Evolutionary conservation across 1,140 invertebrate species (phyloP), one percentile per base, ranked within the genome.

Genomic region (Phortica variegata): DNA sequence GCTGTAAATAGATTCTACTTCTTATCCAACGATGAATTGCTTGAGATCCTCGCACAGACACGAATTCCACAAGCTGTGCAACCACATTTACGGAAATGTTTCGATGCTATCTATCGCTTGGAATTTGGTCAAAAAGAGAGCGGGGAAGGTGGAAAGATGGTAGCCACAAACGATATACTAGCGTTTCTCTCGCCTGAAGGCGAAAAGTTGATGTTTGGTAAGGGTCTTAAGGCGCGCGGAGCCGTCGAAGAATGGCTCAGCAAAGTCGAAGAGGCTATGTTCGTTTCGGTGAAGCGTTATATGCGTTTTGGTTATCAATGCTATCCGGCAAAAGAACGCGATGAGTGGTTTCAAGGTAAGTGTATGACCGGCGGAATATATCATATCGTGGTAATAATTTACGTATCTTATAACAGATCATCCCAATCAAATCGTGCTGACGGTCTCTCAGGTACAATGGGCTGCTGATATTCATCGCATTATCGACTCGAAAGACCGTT

Each of bases 11-110:
- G 73, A 47, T 90, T 97, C 77, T 97, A 95, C 78, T 97, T 97
- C 75, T 78, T 97, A 17, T 96, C 93, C 1, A 96, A 97, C 76
- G 92, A 95, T 58, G 93, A 96, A 69, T 78, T 97, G 13, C 78
- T 97, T 21, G 93, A 96, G 78, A 95, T 96, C 61, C 79, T 97
- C 38, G 90, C 91, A 31, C 90, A 93, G 82, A 91, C 89, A 0
- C 80, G 87, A 51, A 90, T 93, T 76, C 89, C 91, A 0, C 85
- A 89, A 53, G 90, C 90, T 1, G 90, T 95, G 1, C 91, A 95
- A 65, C 88, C 88, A 8, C 89, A 94, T 79, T 77, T 95, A 15
- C 81, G 89, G 38, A 95, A 94, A 76, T 94, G 91, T 62, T 95
- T 95, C 73, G 91, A 94, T 75, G 90, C 86, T 1, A 89, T 91